A percentile compares a stretch with the other conserved stretches of the same genome.
Evolutionary conservation across 2,888 invertebrate species (phyloP).

Genomic region (Drosophila sordidula): DNA sequence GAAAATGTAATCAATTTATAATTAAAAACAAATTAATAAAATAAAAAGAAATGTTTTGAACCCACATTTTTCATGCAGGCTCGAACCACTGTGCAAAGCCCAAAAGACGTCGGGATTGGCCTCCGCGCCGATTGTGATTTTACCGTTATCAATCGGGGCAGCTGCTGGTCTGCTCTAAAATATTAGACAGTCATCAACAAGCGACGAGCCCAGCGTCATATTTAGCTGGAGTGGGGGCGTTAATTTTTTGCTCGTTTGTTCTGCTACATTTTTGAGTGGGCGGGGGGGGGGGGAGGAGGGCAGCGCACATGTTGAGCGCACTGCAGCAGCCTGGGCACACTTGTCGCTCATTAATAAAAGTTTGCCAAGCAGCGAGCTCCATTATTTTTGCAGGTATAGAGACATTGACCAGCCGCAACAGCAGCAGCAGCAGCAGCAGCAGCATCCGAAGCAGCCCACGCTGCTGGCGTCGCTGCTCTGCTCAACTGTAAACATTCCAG

Average conservation of each 20-base stretch:
- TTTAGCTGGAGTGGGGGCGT: conserved; percentile 4
- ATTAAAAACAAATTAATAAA: too few relatives aligned
- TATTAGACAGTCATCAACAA: conserved; percentile 72
- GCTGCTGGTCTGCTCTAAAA: conserved; percentile 63
- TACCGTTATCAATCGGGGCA: conserved; percentile 64
- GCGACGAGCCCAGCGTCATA: conserved; percentile 26
- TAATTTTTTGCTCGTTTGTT: not conserved
- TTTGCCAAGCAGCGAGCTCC: conserved; percentile 59
- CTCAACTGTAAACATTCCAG: conserved; percentile 76
- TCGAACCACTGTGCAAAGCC: conserved; percentile 30
- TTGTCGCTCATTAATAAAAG: conserved; percentile 78
- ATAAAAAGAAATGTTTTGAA: too few relatives aligned
- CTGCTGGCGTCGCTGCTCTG: conserved; percentile 46
- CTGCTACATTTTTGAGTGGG: not conserved
- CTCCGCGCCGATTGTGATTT: conserved; percentile 12
- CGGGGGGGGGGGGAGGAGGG: not conserved
- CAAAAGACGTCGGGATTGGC: conserved; percentile 4
- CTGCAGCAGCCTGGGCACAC: conserved; percentile 64
- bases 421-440: conserved; percentile 17
- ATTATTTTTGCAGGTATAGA: conserved; percentile 77
- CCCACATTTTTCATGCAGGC: not conserved
- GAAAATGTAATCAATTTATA: too few relatives aligned
- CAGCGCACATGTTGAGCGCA: conserved; percentile 64
- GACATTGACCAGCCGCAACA: conserved; percentile 66
- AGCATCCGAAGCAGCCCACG: conserved; percentile 38